phyloP scores from a whole-genome alignment of 2,797 vertebrate genomes.

The Bovichtus diacanthus region DNA sequence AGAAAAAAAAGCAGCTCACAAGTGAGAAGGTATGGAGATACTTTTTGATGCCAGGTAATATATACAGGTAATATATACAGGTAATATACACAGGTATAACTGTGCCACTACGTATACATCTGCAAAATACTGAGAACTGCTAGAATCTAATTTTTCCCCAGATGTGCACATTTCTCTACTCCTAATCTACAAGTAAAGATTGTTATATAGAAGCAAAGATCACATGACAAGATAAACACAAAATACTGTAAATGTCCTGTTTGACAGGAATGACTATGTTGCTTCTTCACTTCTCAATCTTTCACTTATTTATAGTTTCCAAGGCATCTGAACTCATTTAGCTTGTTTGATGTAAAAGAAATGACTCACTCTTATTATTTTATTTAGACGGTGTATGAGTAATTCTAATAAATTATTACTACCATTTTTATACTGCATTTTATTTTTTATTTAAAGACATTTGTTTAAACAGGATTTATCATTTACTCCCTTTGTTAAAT shows the following conservation, averaged over 20 bases:
- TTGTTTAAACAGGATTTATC: background rate
- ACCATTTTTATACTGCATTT: background rate
- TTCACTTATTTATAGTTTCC: background rate
- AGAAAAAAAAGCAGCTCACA: background rate
- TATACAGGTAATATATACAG: too few relatives aligned
- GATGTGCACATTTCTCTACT: background rate
- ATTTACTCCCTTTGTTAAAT: background rate
- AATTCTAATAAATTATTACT: background rate
- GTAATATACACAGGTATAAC: too few relatives aligned
- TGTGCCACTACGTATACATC: background rate
- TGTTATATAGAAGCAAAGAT: background rate
- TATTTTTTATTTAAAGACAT: background rate
- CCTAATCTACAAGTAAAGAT: background rate
- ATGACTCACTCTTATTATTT: background rate
- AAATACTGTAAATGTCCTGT: background rate
- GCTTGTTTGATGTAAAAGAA: background rate
- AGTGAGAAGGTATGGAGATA: too few relatives aligned
- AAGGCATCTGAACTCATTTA: background rate
- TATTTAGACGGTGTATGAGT: rapidly evolving
- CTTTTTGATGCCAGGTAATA: too few relatives aligned
- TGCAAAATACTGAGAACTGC: too few relatives aligned
- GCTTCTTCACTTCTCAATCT: background rate
- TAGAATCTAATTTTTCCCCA: background rate
- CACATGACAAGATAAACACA: background rate
- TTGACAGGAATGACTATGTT: background rate